phyloP scores from a whole-genome alignment of 1,140 invertebrate species.

The Sycobia sp. region DNA sequence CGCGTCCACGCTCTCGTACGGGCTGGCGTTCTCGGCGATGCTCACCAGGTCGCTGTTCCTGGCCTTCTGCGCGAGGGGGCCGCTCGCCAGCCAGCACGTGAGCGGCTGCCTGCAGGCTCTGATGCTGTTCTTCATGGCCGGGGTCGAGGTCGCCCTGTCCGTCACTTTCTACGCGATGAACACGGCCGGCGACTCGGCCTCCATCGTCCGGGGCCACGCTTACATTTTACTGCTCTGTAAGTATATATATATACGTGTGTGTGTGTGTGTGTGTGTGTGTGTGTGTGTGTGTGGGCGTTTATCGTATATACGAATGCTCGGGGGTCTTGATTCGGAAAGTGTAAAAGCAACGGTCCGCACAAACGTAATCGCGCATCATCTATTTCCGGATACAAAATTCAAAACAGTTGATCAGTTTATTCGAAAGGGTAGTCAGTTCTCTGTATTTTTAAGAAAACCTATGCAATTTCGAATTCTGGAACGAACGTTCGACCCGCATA shows the following conservation, averaged over 20 bases:
- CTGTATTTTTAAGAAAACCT: too few relatives aligned
- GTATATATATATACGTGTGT: conserved; percentile 17
- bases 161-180: conserved; percentile 55
- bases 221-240: conserved; percentile 53
- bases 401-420: too few relatives aligned
- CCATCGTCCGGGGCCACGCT: conserved; percentile 41
- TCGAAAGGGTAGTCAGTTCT: too few relatives aligned
- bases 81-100: conserved; percentile 65
- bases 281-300: too few relatives aligned
- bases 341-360: too few relatives aligned
- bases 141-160: conserved; percentile 62
- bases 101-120: conserved; percentile 66
- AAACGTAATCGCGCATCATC: too few relatives aligned
- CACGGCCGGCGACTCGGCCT: conserved; percentile 42
- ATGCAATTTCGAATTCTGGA: too few relatives aligned
- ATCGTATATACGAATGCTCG: too few relatives aligned
- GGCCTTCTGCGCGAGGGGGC: conserved; percentile 63
- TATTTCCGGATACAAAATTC: too few relatives aligned
- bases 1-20: conserved; percentile 61
- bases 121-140: conserved; percentile 65
- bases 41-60: conserved; percentile 66
- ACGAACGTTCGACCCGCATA: too few relatives aligned
- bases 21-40: conserved; percentile 64
- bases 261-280: too few relatives aligned
- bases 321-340: too few relatives aligned